These are phyloP conservation scores for Gavialis gangeticus DNA, from an alignment of 2,113 vertebrate species.

Conservation along the genomic window DNA sequence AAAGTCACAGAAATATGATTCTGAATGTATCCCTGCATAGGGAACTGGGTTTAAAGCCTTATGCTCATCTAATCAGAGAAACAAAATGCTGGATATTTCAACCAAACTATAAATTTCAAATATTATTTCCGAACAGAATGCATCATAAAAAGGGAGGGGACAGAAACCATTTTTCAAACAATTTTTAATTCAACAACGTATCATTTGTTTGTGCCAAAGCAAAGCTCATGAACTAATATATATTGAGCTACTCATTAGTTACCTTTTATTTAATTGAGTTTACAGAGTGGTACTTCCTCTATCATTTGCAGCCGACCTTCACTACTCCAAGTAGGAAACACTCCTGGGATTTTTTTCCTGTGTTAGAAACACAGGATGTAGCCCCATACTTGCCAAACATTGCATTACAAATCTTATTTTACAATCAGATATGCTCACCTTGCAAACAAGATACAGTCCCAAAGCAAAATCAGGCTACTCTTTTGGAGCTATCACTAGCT, in stretches of 20 bases:
- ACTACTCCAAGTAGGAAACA: neutral
- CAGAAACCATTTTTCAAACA: neutral
- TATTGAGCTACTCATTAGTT: neutral
- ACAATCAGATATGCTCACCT: conserved; percentile 38
- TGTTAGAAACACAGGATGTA: neutral
- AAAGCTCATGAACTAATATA: neutral
- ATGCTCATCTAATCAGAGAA: neutral
- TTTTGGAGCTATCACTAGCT: conserved; percentile 21
- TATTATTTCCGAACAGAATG: neutral
- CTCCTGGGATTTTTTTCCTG: neutral
- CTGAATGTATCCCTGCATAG: neutral
- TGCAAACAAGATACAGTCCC: conserved; percentile 65
- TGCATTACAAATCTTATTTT: neutral
- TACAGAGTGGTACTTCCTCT: neutral
- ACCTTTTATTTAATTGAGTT: neutral
- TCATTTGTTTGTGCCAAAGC: neutral
- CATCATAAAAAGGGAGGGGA: neutral
- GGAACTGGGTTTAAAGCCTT: neutral
- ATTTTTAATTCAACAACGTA: neutral
- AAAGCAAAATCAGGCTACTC: conserved; percentile 49
- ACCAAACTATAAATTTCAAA: neutral
- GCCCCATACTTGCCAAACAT: neutral
- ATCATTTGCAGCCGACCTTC: neutral
- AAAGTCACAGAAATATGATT: neutral
- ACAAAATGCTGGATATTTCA: neutral